Conservation (phyloP, 2,113 vertebrate genomes). For the Cariama cristata region DNA sequence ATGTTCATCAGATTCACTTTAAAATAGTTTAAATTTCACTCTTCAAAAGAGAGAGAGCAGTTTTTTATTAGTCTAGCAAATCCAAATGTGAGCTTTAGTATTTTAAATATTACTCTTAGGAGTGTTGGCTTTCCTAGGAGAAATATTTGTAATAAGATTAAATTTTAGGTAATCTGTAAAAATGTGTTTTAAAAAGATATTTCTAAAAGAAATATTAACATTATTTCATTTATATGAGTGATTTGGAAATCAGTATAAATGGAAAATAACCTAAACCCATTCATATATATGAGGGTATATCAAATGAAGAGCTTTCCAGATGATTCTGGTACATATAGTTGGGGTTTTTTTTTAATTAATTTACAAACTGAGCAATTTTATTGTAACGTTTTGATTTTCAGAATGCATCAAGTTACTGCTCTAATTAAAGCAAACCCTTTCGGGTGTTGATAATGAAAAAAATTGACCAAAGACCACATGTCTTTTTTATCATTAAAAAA, state of each 20-base stretch:
- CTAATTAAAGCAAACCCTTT: conserved; percentile 19
- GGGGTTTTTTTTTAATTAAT: not conserved
- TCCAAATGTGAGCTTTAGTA: conserved; percentile 21
- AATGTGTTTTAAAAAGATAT: conserved; percentile 1
- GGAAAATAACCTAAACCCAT: not conserved
- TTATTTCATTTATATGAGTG: conserved; percentile 4
- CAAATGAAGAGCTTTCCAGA: not conserved
- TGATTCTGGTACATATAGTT: not conserved
- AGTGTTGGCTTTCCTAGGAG: conserved; percentile 34
- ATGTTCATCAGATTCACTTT: conserved; percentile 9
- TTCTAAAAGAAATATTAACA: conserved; percentile 14
- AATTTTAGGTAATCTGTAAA: conserved; percentile 27
- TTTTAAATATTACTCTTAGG: conserved; percentile 54
- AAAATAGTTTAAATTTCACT: conserved; percentile 25
- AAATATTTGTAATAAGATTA: conserved; percentile 27
- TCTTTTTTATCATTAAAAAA: conserved; percentile 44
- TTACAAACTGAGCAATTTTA: not conserved
- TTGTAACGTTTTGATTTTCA: conserved; percentile 22
- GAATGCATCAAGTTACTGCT: conserved; percentile 23
- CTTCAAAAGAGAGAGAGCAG: conserved; percentile 16
- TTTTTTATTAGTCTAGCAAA: conserved; percentile 37
- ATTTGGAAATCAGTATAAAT: conserved; percentile 14
- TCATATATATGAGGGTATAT: not conserved
- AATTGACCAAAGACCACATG: not conserved
- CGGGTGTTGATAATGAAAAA: conserved; percentile 17